Evolutionary conservation across 1,140 invertebrate species (phyloP), one percentile per base, ranked within the genome.

Genomic region (Neoseiulus cucumeris): DNA sequence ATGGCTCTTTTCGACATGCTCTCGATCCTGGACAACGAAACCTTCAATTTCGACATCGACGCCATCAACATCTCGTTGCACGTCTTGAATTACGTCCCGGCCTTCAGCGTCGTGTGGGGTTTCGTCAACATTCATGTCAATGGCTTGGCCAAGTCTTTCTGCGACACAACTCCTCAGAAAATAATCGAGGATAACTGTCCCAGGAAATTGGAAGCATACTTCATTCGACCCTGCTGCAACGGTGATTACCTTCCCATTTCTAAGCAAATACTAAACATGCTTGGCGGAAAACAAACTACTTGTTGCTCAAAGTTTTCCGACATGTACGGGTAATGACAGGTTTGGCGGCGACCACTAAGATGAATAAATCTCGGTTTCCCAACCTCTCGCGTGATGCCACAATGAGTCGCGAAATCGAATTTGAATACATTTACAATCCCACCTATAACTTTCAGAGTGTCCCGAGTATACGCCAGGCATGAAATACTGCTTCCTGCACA

Each of bases 111-210:
- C 22, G 51, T 59, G 1, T 59, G 51, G 51, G 51, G 51, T 5
- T 59, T 59, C 22, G 51, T 59, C 22, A 59, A 59, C 9, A 59
- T 59, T 33, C 51, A 59, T 20, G 51, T 59, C 2, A 59, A 59
- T 25, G 51, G 51, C 22, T 33, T 59, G 14, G 25, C 51, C 51
- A 25, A 33, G 14, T 25, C 25, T 2, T 59, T 59, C 51, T 59
- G 51, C 51, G 12, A 25, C 14, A 33, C 25, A 6, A 59, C 25
- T 12, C 33, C 33, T 39, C n/a, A 33, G 2, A 59, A n/a, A 9
- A 59, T 59, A 25, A 59, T 59, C 12, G 51, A n/a, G 14, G 22
- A 59, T 1, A 20, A 29, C 25, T 59, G 51, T 9, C 14, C 14
- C 51, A 25, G 17, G 2, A 17, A 25, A 9, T 1, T 59, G 17